Percentiles rank a stretch among this genome's conserved stretches.
Conservation (phyloP, 2,113 vertebrate genomes). For the Lasiurus cinereus region DNA sequence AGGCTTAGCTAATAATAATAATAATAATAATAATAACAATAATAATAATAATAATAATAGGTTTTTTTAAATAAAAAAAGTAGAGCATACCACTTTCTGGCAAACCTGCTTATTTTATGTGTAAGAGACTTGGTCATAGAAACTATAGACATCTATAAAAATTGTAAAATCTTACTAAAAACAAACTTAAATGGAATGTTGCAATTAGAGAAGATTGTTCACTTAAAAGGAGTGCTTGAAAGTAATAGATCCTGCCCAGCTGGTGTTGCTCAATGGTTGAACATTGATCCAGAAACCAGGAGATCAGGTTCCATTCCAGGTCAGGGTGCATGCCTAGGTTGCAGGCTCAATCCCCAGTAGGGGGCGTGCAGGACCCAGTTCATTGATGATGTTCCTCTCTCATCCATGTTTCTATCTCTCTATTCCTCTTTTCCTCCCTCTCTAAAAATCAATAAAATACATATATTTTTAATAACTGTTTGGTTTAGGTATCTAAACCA, state of each 20-base stretch:
- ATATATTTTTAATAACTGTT: too few relatives aligned
- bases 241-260: not conserved
- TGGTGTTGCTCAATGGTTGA: too few relatives aligned
- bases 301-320: too few relatives aligned
- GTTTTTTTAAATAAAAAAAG: not conserved
- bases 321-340: too few relatives aligned
- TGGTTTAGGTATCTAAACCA: not conserved
- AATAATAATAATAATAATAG: not conserved
- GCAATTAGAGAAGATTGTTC: not conserved
- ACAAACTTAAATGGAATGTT: not conserved
- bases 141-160: not conserved
- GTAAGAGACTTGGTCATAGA: not conserved
- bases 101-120: not conserved
- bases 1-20: not conserved
- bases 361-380: too few relatives aligned
- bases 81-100: not conserved
- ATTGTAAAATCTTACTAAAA: not conserved
- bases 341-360: too few relatives aligned
- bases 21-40: not conserved
- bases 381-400: too few relatives aligned
- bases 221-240: not conserved
- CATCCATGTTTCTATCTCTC: too few relatives aligned
- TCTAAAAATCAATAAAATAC: too few relatives aligned
- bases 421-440: too few relatives aligned
- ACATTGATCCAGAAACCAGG: too few relatives aligned